Evolutionary conservation across 2,113 vertebrate genomes (phyloP).

Genomic region (Myotis yumanensis): DNA sequence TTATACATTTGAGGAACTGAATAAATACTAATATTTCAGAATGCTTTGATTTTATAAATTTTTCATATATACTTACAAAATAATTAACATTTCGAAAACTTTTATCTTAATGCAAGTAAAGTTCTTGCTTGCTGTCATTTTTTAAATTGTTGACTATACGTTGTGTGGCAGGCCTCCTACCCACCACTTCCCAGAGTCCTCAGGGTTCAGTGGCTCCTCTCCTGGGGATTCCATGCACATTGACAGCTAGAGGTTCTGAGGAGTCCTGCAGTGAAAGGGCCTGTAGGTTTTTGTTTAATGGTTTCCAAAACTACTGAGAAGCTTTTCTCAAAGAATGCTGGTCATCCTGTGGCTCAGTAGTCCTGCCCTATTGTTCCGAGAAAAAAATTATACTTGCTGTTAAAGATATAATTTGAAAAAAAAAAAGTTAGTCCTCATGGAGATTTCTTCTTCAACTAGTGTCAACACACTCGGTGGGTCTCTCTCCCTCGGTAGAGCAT

Average conservation of each 20-base stretch:
- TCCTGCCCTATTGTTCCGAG: not conserved
- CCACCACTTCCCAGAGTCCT: no score
- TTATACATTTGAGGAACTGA: not conserved
- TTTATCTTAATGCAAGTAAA: not conserved
- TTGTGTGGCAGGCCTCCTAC: not conserved
- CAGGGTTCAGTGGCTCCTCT: no score
- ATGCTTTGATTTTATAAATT: not conserved
- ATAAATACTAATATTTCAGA: not conserved
- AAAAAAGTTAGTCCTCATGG: accelerated
- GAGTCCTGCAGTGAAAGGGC: not conserved
- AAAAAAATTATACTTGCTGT: accelerated
- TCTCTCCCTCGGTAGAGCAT: accelerated
- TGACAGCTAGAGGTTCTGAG: not conserved
- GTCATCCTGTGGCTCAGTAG: not conserved
- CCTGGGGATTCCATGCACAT: no score
- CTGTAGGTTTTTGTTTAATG: not conserved
- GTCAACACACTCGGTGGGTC: accelerated
- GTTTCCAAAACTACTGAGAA: not conserved
- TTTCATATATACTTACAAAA: not conserved
- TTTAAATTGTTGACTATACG: not conserved
- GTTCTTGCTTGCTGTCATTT: not conserved
- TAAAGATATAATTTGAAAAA: not conserved
- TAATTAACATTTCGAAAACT: not conserved
- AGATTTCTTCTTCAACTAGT: not conserved
- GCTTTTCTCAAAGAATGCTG: not conserved